Base-by-base conservation (phyloP, 2,888 invertebrate genomes). In the Heliconius aoede region DNA sequence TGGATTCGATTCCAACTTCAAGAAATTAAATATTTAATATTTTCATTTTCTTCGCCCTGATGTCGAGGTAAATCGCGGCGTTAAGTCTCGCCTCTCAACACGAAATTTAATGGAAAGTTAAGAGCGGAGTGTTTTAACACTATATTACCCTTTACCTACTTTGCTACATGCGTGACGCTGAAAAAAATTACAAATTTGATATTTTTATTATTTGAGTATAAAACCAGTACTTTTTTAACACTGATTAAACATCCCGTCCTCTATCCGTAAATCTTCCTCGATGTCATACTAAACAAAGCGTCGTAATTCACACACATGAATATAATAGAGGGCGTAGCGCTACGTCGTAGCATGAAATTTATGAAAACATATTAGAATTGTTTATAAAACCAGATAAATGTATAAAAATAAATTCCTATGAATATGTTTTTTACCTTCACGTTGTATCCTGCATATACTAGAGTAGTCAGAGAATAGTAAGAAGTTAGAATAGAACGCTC, bases 221-320 rank as follows among this genome's bases (percentile, higher is more conserved):
- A 60, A 46, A 51, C 58, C 71, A 21, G 9, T 65, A 65, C 60
- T 60, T 40, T 65, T 68, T 73, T 28, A 72, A 62, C 60, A n/a
- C 58, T 46, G 64, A 72, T 77, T 71, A 74, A 74, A 74, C 71
- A 77, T 71, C 32, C 30, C 55, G 69, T 72, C 76, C 69, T 62
- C 76, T 72, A 80, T 81, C 82, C 81, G 83, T 85, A 84, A 82
- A 85, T 85, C 84, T 84, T 84, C 81, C 65, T 67, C 80, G 73
- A 72, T 81, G 81, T 81, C 78, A 77, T 73, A 78, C 78, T 76
- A 80, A 80, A 78, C 79, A 77, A 79, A 79, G 79, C 74, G 73
- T 74, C 76, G 89, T 91, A 91, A 90, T 86, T 91, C 91, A 91
- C 86, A 88, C 86, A 82, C 79, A 80, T 81, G 80, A 79, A 78